These are phyloP conservation scores for Phalacrocorax aristotelis DNA, from an alignment of 2,113 vertebrate species.

Conservation along the genomic window DNA sequence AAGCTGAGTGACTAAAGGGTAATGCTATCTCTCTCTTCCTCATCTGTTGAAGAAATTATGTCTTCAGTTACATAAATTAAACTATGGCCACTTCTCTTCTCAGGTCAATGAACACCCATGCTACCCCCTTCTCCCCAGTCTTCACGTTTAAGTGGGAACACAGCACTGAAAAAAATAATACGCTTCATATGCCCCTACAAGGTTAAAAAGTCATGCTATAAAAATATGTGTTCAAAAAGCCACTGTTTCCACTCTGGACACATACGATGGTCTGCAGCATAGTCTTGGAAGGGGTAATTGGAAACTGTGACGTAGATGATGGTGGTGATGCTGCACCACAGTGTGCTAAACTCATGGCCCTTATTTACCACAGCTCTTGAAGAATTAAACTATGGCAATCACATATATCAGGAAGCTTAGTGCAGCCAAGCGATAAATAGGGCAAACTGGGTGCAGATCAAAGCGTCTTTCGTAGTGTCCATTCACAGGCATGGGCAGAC, in stretches of 20 bases:
- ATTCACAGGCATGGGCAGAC: conserved; percentile 45
- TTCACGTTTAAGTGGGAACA: neutral
- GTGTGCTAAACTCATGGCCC: neutral
- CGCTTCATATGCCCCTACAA: neutral
- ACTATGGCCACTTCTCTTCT: neutral
- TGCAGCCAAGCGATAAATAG: conserved; percentile 73
- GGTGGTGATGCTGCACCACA: neutral
- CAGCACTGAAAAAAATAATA: neutral
- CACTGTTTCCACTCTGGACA: neutral
- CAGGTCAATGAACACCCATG: neutral
- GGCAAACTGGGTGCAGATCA: conserved; percentile 68
- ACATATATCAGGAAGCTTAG: conserved; percentile 71
- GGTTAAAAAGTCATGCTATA: neutral
- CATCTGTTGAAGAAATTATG: conserved; percentile 1
- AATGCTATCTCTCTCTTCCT: neutral
- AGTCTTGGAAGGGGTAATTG: conserved; percentile 30
- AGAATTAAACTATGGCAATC: conserved; percentile 69
- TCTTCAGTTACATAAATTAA: neutral
- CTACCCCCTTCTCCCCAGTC: neutral
- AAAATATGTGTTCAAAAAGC: neutral
- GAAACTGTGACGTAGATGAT: neutral
- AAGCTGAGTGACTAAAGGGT: neutral
- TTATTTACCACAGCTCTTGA: conserved; percentile 41
- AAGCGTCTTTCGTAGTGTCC: conserved; percentile 10
- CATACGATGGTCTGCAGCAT: neutral